A percentile compares a stretch with the other conserved stretches of the same genome.
Evolutionary conservation across 2,113 vertebrate species (phyloP).

Genomic region (sheep (Ovis aries)): DNA sequence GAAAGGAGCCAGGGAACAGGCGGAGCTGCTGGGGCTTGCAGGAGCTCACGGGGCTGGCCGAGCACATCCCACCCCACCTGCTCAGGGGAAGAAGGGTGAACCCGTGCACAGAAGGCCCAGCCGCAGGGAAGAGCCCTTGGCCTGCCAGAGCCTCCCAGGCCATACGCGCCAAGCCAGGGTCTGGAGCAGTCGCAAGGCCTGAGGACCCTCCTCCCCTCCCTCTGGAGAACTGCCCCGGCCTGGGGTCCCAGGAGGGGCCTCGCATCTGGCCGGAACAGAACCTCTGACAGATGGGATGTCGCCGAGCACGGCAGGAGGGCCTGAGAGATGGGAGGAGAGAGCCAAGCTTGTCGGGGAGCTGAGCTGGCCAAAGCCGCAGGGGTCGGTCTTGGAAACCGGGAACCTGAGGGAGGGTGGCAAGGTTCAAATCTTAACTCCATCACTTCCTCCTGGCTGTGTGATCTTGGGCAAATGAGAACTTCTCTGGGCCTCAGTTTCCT

Average conservation of each 20-base stretch:
- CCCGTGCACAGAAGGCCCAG: not conserved
- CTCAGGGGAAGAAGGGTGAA: not conserved
- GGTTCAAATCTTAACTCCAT: not conserved
- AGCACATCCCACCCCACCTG: not conserved
- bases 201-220: not conserved
- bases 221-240: not conserved
- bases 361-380: not conserved
- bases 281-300: slow-evolving; percentile 39
- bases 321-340: not conserved
- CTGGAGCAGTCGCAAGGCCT: not conserved
- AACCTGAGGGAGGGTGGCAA: not conserved
- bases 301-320: not conserved
- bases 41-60: not conserved
- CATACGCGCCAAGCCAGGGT: not conserved
- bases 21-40: not conserved
- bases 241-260: not conserved
- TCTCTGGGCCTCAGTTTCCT: not conserved
- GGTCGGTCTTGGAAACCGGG: not conserved
- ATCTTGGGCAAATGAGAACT: not conserved
- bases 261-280: slow-evolving; percentile 57
- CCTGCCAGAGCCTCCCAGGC: not conserved
- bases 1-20: not conserved
- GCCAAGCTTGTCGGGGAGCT: not conserved
- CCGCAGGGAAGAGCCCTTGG: not conserved
- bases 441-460: not conserved